Conservation (phyloP, 2,797 vertebrate species). For the Taeniopygia guttata region DNA sequence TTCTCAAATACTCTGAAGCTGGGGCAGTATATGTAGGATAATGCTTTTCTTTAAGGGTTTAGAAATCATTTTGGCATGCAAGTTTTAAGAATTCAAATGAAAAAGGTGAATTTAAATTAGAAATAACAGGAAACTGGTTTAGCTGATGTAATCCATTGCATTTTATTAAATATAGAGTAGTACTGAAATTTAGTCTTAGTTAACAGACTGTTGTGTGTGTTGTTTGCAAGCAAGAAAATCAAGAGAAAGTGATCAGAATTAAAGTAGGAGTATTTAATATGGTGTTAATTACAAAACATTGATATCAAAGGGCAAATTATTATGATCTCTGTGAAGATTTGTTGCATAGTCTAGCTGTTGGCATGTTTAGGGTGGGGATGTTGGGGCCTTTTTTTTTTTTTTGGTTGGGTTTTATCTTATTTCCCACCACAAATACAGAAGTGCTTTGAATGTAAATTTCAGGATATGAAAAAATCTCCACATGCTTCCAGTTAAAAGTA, state of each 20-base stretch:
- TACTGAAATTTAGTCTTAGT: not conserved
- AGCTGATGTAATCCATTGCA: not conserved
- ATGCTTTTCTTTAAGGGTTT: not conserved
- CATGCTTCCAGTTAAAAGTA: not conserved
- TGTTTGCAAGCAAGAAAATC: not conserved
- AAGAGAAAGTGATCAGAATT: not conserved
- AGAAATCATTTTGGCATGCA: not conserved
- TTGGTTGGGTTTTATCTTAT: not conserved
- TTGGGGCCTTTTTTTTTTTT: not conserved
- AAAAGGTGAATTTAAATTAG: not conserved
- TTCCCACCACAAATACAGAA: not conserved
- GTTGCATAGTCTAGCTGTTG: not conserved
- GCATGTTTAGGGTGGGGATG: accelerated
- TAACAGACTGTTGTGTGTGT: not conserved
- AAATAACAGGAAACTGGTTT: not conserved
- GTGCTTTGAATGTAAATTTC: not conserved
- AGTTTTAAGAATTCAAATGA: not conserved
- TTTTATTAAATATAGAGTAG: not conserved
- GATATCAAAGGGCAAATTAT: not conserved
- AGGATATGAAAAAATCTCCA: not conserved
- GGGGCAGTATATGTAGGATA: not conserved
- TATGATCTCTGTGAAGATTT: not conserved
- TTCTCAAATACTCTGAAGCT: not conserved
- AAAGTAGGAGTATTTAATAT: not conserved
- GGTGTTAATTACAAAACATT: not conserved